These are phyloP conservation scores for Sternotherus odoratus DNA, from an alignment of 2,797 vertebrate species.

Conservation along the genomic window DNA sequence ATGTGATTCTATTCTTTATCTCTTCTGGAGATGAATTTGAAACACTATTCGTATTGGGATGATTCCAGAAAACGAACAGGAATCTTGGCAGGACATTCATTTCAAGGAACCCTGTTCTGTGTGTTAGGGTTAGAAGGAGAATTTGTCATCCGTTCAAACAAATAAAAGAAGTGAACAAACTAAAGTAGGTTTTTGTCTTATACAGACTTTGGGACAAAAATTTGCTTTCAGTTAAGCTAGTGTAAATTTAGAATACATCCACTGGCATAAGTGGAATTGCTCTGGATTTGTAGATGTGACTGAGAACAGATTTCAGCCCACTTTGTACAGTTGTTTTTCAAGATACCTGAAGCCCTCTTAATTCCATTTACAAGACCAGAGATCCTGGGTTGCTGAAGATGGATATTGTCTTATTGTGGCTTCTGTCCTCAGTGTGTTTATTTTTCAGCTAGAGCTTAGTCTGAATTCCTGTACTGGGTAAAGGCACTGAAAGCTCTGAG, in stretches of 20 bases:
- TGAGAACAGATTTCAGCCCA: neutral
- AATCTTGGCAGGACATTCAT: neutral
- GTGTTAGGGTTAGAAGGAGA: neutral
- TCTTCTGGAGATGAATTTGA: neutral
- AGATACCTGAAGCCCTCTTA: neutral
- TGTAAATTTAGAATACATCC: neutral
- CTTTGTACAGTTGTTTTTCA: neutral
- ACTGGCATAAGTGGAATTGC: neutral
- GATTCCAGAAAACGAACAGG: neutral
- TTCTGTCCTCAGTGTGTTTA: neutral
- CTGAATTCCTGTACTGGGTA: neutral
- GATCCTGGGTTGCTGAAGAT: neutral
- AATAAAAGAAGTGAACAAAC: neutral
- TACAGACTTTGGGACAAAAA: neutral
- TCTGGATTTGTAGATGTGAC: neutral
- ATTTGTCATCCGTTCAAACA: neutral
- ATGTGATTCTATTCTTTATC: neutral
- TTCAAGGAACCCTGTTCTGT: neutral
- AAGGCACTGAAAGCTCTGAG: neutral
- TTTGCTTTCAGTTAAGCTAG: neutral
- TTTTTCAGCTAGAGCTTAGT: neutral
- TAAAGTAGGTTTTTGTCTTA: neutral
- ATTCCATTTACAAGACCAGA: neutral
- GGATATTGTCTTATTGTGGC: neutral
- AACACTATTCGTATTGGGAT: neutral